Conservation (phyloP, 2,797 vertebrate genomes). For the Cossypha caffra region DNA sequence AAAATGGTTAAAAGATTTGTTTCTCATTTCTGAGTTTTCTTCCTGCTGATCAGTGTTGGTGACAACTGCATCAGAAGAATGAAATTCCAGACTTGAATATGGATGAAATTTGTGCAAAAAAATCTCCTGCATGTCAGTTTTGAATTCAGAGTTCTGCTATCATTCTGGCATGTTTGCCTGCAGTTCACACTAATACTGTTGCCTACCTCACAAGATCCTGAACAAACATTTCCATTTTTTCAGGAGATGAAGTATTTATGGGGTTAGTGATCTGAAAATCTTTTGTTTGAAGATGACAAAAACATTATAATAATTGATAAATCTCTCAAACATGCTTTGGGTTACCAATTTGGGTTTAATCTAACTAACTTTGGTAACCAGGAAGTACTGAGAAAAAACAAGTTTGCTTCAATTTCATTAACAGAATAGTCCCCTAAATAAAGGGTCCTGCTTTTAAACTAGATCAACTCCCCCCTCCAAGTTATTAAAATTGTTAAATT, state of each 20-base stretch:
- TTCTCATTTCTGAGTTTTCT: not conserved
- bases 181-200: not conserved
- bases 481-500: not conserved
- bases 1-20: not conserved
- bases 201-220: not conserved
- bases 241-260: not conserved
- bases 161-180: not conserved
- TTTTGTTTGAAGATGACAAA: not conserved
- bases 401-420: not conserved
- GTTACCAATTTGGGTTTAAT: not conserved
- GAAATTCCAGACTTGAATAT: not conserved
- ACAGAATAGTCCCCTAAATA: not conserved
- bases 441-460: not conserved
- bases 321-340: not conserved
- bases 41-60: not conserved
- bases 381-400: not conserved
- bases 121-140: not conserved
- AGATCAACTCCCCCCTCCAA: not conserved
- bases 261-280: not conserved
- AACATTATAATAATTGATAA: not conserved
- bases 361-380: not conserved
- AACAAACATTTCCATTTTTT: not conserved
- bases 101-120: not conserved
- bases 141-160: not conserved
- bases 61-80: not conserved